A percentile compares a stretch with the other conserved stretches of the same genome.
Evolutionary conservation across 1,140 invertebrate genomes (phyloP).

Genomic region (Pseudomyrmex pallidus): DNA sequence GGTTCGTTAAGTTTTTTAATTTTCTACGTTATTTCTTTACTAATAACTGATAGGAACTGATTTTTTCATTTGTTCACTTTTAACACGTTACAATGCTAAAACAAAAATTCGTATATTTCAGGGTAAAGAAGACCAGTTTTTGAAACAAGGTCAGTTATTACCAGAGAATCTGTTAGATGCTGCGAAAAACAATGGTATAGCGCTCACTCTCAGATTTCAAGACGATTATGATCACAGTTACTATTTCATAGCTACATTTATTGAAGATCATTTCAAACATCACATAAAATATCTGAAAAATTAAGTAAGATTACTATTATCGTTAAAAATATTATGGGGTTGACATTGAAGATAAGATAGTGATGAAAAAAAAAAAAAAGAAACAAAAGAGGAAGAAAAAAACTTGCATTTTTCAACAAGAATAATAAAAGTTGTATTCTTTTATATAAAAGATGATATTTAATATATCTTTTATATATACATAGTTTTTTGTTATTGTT

Average conservation of each 20-base stretch:
- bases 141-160: conserved; percentile 91
- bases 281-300: conserved; percentile 91
- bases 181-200: conserved; percentile 89
- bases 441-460: neutral
- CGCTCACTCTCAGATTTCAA: conserved; percentile 91
- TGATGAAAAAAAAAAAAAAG: conserved; percentile 11
- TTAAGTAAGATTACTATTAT: conserved; percentile 65
- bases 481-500: neutral
- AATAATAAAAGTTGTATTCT: neutral
- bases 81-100: conserved; percentile 21
- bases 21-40: neutral
- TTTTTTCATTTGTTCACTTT: conserved; percentile 9
- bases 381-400: neutral
- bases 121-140: conserved; percentile 94
- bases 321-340: conserved; percentile 11
- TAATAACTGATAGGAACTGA: no score
- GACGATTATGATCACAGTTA: conserved; percentile 98
- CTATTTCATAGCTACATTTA: conserved; percentile 96
- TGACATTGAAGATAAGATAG: conserved; percentile 7
- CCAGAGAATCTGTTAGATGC: conserved; percentile 94
- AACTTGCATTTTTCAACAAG: neutral
- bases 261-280: conserved; percentile 96
- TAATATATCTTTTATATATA: neutral
- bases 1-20: conserved; percentile 84
- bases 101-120: conserved; percentile 82